Evolutionary conservation across 2,113 vertebrate genomes (phyloP), one percentile per base, ranked within the genome.

Genomic region (Peromyscus leucopus): DNA sequence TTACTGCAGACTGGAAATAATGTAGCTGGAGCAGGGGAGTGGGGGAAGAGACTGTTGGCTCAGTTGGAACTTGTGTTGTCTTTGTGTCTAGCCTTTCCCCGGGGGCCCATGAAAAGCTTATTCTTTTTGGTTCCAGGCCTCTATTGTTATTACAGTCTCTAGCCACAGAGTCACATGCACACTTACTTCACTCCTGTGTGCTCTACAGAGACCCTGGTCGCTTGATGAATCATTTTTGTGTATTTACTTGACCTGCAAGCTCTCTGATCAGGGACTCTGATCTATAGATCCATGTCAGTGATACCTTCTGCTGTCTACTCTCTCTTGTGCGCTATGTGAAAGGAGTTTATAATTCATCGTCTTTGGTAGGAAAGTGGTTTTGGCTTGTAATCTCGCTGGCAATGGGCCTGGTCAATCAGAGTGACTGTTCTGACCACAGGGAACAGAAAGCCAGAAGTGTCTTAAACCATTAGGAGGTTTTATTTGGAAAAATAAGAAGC

Each of bases 281-380:
- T 71, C 16, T 90, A 48, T 24, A 17, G 74, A 48, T 86, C 48
- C 46, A 11, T 65, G 42, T 90, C 67, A 86, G 46, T 51, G 10
- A 55, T 87, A 61, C 48, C 90, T 65, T 91, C 46, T 6, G 4
- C 36, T 84, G 33, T 79, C 57, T 90, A 55, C 16, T 79, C 76
- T 51, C 75, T 79, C 16, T 67, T 16, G 22, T 59, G 80, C 15
- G 22, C 31, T 63, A 1, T 51, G 31, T 80, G 48, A 84, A 93
- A 26, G 24, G 46, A 48, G 19, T 61, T 95, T 95, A 83, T 46
- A 93, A 79, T 84, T 87, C 16, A 55, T 87, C 94, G 33, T 91
- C 12, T 85, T 72, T 88, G 15, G 16, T 93, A 31, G 80, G 31
- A 75, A 94, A 89, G 33, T 80, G 48, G 82, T 93, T 95, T 94